Evolutionary conservation across 1,140 invertebrate species (phyloP).

Genomic region (Leucophenga varia): DNA sequence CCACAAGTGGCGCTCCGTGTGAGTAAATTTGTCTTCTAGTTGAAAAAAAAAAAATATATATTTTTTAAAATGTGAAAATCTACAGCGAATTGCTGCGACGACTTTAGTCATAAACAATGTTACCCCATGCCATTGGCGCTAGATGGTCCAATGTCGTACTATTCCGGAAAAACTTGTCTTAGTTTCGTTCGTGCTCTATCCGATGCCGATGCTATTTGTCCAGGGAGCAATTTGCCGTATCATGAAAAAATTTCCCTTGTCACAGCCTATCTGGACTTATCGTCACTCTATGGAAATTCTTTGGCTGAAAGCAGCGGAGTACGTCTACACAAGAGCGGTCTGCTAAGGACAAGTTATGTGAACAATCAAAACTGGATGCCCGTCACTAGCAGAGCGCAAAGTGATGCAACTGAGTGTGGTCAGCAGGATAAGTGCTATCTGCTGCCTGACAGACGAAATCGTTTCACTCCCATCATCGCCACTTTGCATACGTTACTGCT

Average conservation of each 20-base stretch:
- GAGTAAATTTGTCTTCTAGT: slow-evolving; percentile 47
- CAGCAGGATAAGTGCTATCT: slow-evolving; percentile 67
- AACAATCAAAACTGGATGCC: slow-evolving; percentile 69
- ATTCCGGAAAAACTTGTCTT: slow-evolving; percentile 66
- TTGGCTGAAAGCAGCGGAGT: slow-evolving; percentile 62
- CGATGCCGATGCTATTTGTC: slow-evolving; percentile 68
- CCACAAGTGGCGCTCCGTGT: slow-evolving; percentile 69
- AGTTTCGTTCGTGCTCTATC: slow-evolving; percentile 79
- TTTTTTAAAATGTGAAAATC: background rate
- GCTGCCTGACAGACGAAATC: slow-evolving; percentile 78
- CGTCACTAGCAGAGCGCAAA: slow-evolving; percentile 62
- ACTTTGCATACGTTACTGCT: slow-evolving; percentile 80
- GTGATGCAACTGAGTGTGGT: slow-evolving; percentile 65
- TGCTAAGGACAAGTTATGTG: slow-evolving; percentile 62
- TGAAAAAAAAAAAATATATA: slow-evolving; percentile 6
- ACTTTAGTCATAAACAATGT: slow-evolving; percentile 61
- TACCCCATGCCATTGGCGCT: slow-evolving; percentile 79
- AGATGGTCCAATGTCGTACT: slow-evolving; percentile 75
- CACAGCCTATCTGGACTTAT: slow-evolving; percentile 82
- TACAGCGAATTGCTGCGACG: slow-evolving; percentile 36
- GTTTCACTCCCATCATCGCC: slow-evolving; percentile 80
- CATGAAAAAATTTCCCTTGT: slow-evolving; percentile 78
- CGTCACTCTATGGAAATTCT: slow-evolving; percentile 78
- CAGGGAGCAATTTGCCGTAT: slow-evolving; percentile 59
- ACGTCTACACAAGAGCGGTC: slow-evolving; percentile 66